Base-by-base conservation (phyloP, 2,113 vertebrate genomes). In the Nibea albiflora region DNA sequence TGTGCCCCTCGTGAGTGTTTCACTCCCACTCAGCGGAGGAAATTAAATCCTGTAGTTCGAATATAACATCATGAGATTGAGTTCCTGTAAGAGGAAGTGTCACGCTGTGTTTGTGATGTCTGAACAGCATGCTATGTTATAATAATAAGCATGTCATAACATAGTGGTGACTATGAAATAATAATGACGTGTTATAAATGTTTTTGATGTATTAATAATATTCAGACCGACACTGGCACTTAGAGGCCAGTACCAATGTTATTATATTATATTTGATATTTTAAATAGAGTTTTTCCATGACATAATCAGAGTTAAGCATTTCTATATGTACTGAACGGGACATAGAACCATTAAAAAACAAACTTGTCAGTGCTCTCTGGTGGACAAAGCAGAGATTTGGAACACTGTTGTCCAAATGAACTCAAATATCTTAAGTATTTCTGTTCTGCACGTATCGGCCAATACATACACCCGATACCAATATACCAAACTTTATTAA, bases 1-100 rank as follows among this genome's bases (percentile, higher is more conserved):
- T 75, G 47, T 72, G 49, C 42, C 58, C 73, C 56, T 67, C 2
- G 9, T 50, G 26, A 11, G 54, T 35, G 49, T 78, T 82, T 82
- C 39, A 73, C 61, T 67, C 44, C 76, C 72, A 28, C 49, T 68
- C n/a, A 71, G 20, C 7, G 0, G 28, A 76, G 28, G 39, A 70
- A 70, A 81, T 77, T 1, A 73, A 47, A 8, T 56, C 16, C 42
- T 9, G 9, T 24, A 57, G n/a, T 19, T 22, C 47, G 8, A 22
- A 16, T 68, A 53, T 63, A 68, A 66, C 42, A 6, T 66, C 61
- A 62, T 52, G 4, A 31, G 35, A 46, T 46, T 57, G 39, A 81
- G 14, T 62, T 81, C 12, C 42, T 61, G 26, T 74, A 7, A 72
- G 35, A 62, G 28, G 39, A 61, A 52, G 11, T 16, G 16, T 24